These are phyloP conservation scores for Cataglyphis altisquamis DNA, from an alignment of 2,888 invertebrate species.

Conservation along the genomic window DNA sequence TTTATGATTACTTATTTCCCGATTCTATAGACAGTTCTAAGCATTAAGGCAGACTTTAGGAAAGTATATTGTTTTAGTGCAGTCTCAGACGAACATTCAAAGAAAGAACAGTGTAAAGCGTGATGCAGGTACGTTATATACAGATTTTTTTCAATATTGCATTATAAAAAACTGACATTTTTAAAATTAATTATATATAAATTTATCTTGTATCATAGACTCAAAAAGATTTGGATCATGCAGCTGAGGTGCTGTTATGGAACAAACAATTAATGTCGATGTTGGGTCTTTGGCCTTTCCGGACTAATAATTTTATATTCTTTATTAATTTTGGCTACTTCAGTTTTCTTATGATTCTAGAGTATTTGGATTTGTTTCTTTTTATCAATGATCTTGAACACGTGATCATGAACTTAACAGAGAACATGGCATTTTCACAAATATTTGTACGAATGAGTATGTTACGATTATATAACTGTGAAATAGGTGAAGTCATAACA, in stretches of 20 bases:
- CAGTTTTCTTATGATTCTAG: slow-evolving; percentile 76
- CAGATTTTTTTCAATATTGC: neutral
- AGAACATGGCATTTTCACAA: slow-evolving; percentile 79
- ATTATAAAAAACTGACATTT: neutral
- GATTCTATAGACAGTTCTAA: slow-evolving; percentile 46
- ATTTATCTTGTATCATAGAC: neutral
- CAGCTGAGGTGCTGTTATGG: slow-evolving; percentile 74
- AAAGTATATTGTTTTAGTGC: slow-evolving; percentile 3
- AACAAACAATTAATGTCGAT: slow-evolving; percentile 73
- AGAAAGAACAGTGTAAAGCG: neutral
- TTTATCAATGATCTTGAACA: slow-evolving; percentile 77
- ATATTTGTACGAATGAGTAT: slow-evolving; percentile 77
- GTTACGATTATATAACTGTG: slow-evolving; percentile 74
- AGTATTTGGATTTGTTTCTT: slow-evolving; percentile 78
- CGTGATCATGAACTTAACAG: slow-evolving; percentile 79
- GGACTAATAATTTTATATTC: slow-evolving; percentile 71
- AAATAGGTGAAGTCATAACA: slow-evolving; percentile 73
- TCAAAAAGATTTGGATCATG: slow-evolving; percentile 68
- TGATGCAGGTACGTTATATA: slow-evolving; percentile 3
- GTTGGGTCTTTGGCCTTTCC: slow-evolving; percentile 79
- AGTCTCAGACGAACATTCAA: slow-evolving; percentile 30
- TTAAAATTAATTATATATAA: neutral
- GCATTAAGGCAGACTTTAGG: neutral
- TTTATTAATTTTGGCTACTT: slow-evolving; percentile 76
- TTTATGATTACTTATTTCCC: neutral